Evolutionary conservation across 30 jellyfish, hydroid and myxozoan genomes (phyloP).

Genomic region (Clytia hemisphaerica): DNA sequence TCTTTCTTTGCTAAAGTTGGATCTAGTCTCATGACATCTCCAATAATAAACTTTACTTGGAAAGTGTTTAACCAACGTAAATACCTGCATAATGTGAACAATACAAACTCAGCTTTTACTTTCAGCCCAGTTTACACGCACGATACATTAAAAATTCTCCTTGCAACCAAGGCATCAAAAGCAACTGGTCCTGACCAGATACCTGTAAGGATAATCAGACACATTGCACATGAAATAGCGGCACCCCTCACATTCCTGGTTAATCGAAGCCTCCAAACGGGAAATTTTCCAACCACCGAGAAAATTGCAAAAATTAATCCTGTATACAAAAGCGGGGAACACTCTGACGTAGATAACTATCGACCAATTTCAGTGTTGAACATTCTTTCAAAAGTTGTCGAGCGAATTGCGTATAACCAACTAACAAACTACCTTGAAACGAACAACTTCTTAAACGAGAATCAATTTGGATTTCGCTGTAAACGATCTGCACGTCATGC

Average conservation of each 20-base stretch:
- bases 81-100: too few species aligned
- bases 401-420: constrained; percentile 38
- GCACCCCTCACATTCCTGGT: constrained; percentile 32
- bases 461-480: constrained; percentile 44
- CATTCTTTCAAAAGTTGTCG: constrained; percentile 27
- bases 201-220: constrained; percentile 46
- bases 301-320: constrained; percentile 52
- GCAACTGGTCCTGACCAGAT: constrained; percentile 47
- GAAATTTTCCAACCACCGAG: constrained; percentile 21
- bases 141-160: constrained; percentile 36
- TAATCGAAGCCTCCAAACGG: constrained; percentile 13
- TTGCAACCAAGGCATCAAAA: constrained; percentile 38
- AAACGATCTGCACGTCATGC: constrained; percentile 47
- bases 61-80: constrained; percentile 45
- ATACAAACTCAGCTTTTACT: too few species aligned
- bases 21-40: constrained; percentile 23
- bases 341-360: constrained; percentile 26
- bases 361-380: constrained; percentile 40
- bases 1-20: constrained; percentile 49
- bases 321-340: constrained; percentile 34
- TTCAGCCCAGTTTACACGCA: too few species aligned
- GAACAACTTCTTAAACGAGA: constrained; percentile 30
- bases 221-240: constrained; percentile 27
- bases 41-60: not conserved
- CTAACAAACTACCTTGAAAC: constrained; percentile 44